Evolutionary conservation across 2,888 invertebrate species (phyloP).

Genomic region (Pristionchus arcanus): DNA sequence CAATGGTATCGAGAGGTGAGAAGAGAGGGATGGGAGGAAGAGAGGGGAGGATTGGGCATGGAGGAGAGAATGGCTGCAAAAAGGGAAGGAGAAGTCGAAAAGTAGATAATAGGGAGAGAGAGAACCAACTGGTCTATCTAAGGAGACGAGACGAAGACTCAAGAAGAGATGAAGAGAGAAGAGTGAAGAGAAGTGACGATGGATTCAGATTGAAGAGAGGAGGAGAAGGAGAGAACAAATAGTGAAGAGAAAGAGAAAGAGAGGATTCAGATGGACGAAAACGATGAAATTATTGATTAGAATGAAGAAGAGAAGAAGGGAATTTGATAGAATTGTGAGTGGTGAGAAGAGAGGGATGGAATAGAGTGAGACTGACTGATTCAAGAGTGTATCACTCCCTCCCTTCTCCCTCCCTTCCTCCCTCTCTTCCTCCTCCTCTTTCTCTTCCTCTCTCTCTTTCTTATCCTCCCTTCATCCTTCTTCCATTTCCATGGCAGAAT

Average conservation of each 20-base stretch:
- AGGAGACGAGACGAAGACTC: neutral
- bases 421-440: neutral
- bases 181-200: constrained; percentile 35
- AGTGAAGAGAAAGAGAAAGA: neutral
- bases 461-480: neutral
- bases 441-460: neutral
- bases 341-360: constrained; percentile 19
- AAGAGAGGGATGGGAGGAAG: neutral
- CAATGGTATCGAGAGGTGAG: constrained; percentile 24
- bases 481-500: constrained; percentile 42
- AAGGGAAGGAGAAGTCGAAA: constrained; percentile 20
- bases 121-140: constrained; percentile 33
- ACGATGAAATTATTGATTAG: neutral
- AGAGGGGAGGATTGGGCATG: neutral
- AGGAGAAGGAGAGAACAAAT: constrained; percentile 3
- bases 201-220: constrained; percentile 11
- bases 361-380: constrained; percentile 8
- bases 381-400: constrained; percentile 47
- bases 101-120: constrained; percentile 27
- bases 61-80: constrained; percentile 46
- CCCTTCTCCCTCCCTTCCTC: neutral
- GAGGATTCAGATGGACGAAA: neutral
- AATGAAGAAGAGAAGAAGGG: neutral
- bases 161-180: neutral
- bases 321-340: constrained; percentile 39